phyloP scores from a whole-genome alignment of 2,888 invertebrate genomes.

The Rhopalosiphum nymphaeae region DNA sequence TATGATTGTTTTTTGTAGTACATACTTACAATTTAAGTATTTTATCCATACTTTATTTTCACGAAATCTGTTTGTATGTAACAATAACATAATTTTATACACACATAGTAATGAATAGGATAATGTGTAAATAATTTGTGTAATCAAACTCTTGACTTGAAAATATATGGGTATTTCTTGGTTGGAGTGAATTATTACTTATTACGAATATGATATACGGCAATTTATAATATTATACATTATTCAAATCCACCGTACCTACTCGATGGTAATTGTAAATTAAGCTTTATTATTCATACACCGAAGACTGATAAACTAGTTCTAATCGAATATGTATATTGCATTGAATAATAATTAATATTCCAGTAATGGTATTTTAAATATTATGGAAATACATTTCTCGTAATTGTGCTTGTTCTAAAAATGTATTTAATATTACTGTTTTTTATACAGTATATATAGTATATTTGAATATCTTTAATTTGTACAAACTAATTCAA shows the following conservation, averaged over 20 bases:
- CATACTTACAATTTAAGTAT: neutral
- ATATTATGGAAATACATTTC: neutral
- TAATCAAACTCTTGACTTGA: neutral
- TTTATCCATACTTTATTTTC: neutral
- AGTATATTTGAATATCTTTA: neutral
- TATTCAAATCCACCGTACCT: slow-evolving; percentile 14
- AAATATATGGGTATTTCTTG: neutral
- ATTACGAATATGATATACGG: neutral
- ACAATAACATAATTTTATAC: neutral
- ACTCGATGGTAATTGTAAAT: slow-evolving; percentile 15
- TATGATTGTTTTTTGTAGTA: neutral
- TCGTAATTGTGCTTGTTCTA: neutral
- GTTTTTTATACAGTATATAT: neutral
- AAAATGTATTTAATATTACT: neutral
- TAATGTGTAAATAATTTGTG: neutral
- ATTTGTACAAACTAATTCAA: neutral
- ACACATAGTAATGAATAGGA: neutral
- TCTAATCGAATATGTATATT: slow-evolving; percentile 35
- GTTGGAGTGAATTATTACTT: neutral
- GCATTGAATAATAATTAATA: slow-evolving; percentile 24
- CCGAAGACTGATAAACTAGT: slow-evolving; percentile 6
- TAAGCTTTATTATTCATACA: slow-evolving; percentile 31
- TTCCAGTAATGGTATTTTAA: neutral
- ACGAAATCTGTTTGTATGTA: neutral
- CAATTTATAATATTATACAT: slow-evolving; percentile 3